A percentile compares a stretch with the other conserved stretches of the same genome.
Evolutionary conservation across 2,888 invertebrate genomes (phyloP).

Genomic region (Monoplex corrugatus): DNA sequence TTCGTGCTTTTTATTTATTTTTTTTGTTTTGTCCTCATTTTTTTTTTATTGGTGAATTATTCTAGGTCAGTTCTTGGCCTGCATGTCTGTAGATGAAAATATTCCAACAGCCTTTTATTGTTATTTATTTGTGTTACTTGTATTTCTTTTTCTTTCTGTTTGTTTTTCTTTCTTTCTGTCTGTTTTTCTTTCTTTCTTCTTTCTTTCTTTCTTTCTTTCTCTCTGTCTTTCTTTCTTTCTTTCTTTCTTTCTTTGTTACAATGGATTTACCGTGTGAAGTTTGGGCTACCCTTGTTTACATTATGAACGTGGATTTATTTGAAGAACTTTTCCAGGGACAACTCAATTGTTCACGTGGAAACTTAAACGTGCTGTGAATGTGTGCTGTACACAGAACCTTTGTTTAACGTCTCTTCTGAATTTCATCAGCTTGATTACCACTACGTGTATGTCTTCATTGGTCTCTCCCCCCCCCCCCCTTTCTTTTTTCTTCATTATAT

Average conservation of each 20-base stretch:
- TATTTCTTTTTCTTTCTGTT: not conserved
- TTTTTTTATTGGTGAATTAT: too few species aligned
- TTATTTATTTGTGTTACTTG: not conserved
- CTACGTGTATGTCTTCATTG: too few species aligned
- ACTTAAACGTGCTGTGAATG: not conserved
- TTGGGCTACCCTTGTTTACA: too few species aligned
- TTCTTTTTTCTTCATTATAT: not conserved
- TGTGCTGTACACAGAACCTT: not conserved
- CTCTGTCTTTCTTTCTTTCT: not conserved
- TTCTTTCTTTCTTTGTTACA: not conserved
- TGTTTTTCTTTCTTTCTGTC: not conserved
- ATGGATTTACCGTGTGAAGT: too few species aligned
- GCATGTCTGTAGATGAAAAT: too few species aligned
- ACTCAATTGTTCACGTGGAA: not conserved
- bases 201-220: not conserved
- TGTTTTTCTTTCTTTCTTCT: not conserved
- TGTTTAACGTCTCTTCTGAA: too few species aligned
- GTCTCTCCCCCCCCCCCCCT: too few species aligned
- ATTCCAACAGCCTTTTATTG: not conserved
- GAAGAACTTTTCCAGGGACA: too few species aligned
- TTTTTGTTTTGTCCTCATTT: not conserved
- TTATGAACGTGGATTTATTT: too few species aligned
- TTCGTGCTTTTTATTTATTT: not conserved
- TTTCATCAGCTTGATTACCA: too few species aligned
- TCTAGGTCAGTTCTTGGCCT: too few species aligned